Evolutionary conservation across 2,797 vertebrate genomes (phyloP), one percentile per base, ranked within the genome.

Genomic region (Geotrypetes seraphini): DNA sequence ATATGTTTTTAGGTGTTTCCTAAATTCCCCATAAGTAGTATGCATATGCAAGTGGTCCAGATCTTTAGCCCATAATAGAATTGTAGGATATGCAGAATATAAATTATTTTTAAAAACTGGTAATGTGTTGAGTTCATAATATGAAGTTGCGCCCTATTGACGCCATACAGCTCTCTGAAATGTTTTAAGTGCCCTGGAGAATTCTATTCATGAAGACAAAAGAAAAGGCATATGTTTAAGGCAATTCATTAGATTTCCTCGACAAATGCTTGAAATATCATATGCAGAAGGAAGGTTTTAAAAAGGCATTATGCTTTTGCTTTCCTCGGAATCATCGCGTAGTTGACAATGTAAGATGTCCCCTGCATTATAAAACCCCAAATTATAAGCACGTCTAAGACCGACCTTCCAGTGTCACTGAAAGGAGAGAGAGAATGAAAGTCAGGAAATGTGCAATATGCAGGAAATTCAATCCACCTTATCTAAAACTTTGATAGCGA

Each of bases 381-480:
- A 75, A 69, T 72, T 71, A 67, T 64, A 71, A 73, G 69, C 63
- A 34, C 67, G 75, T 81, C 70, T 71, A 56, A 69, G 60, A 35
- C 60, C 82, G 81, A 64, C 83, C 75, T 80, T 83, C 78, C 71
- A 63, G 46, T 80, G 78, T 77, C 77, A 71, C 66, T 50, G 69
- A 72, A 63, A 72, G 56, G 47, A 61, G 60, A 66, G 63, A 72
- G 71, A 72, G 71, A 78, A 75, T 64, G 68, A 55, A 68, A 34
- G 57, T 73, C 68, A 78, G 63, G 62, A 78, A 78, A 74, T 75
- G 75, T 72, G 75, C 85, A 86, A 75, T 83, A 87, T 85, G 79
- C 72, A 68, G 72, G 88, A 89, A 91, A 92, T 87, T 88, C 84
- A 90, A 88, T 86, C 85, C 82, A 53, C 25, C 79, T 78, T 88